phyloP scores from a whole-genome alignment of 1,140 invertebrate genomes.

The Babylonia areolata region DNA sequence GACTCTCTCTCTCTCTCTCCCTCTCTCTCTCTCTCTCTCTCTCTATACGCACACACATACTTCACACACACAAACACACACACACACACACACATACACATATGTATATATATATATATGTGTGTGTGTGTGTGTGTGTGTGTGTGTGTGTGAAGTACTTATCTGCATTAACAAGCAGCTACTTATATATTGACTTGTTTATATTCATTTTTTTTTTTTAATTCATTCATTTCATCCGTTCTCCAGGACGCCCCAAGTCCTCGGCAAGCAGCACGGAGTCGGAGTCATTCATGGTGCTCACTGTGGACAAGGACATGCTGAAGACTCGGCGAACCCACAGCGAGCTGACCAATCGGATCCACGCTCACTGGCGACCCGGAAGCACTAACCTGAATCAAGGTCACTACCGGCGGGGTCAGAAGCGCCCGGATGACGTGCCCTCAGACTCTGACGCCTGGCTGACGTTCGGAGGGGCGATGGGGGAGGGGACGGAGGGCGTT shows the following conservation, averaged over 20 bases:
- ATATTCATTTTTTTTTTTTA: no score
- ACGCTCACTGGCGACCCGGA: slow-evolving; percentile 63
- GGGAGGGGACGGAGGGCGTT: slow-evolving; percentile 56
- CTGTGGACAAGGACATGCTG: slow-evolving; percentile 54
- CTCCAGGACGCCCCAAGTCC: background rate
- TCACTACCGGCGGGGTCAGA: slow-evolving; percentile 63
- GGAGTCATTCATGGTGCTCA: slow-evolving; percentile 44
- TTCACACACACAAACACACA: no score
- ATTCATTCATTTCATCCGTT: no score
- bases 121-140: no score
- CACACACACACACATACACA: no score
- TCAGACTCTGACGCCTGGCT: slow-evolving; percentile 65
- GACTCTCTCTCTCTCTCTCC: no score
- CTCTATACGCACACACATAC: no score
- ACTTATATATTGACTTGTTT: no score
- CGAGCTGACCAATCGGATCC: slow-evolving; percentile 62
- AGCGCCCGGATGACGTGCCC: slow-evolving; percentile 52
- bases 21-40: no score
- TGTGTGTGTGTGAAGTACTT: no score
- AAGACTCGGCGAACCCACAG: slow-evolving; percentile 52
- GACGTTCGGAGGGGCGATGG: slow-evolving; percentile 65
- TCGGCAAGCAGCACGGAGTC: slow-evolving; percentile 33
- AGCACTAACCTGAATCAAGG: slow-evolving; percentile 62
- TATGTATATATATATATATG: no score
- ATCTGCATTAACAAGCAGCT: no score